phyloP scores from a whole-genome alignment of 2,797 vertebrate species.

The Arnoldichthys spilopterus region DNA sequence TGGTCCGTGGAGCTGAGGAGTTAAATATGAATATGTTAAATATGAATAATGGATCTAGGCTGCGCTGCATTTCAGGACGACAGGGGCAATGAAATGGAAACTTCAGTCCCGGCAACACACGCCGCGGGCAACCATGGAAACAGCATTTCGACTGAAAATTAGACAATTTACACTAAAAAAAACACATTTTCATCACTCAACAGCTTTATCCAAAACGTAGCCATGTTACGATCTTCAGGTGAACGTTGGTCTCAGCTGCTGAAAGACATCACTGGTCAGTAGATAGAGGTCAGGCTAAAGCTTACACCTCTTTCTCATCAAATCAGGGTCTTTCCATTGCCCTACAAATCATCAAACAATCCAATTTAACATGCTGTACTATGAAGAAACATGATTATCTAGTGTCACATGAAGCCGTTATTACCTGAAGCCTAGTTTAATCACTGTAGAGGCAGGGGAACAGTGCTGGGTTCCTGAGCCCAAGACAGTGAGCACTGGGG shows the following conservation, averaged over 20 bases:
- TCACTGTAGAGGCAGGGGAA: not conserved
- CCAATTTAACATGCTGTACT: not conserved
- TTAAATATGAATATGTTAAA: constrained; percentile 3
- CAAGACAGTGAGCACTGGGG: constrained; percentile 21
- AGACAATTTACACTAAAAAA: constrained; percentile 36
- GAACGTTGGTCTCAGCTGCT: not conserved
- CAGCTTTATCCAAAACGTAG: not conserved
- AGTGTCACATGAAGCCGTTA: not conserved
- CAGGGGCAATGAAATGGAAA: not conserved
- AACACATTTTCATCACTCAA: not conserved
- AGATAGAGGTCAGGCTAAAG: not conserved
- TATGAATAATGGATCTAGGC: not conserved
- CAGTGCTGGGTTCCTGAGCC: constrained; percentile 35
- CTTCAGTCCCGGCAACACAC: not conserved
- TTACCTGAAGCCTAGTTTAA: not conserved
- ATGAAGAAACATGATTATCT: not conserved
- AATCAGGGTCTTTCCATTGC: not conserved
- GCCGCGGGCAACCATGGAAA: not conserved
- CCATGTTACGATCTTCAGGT: not conserved
- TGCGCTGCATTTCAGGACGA: not conserved
- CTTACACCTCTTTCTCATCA: not conserved
- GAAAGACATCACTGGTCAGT: not conserved
- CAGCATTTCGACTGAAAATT: not conserved
- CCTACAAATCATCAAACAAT: not conserved
- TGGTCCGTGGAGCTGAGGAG: not conserved